Base-by-base conservation (phyloP, 1,140 invertebrate species). In the Hyles euphorbiae region DNA sequence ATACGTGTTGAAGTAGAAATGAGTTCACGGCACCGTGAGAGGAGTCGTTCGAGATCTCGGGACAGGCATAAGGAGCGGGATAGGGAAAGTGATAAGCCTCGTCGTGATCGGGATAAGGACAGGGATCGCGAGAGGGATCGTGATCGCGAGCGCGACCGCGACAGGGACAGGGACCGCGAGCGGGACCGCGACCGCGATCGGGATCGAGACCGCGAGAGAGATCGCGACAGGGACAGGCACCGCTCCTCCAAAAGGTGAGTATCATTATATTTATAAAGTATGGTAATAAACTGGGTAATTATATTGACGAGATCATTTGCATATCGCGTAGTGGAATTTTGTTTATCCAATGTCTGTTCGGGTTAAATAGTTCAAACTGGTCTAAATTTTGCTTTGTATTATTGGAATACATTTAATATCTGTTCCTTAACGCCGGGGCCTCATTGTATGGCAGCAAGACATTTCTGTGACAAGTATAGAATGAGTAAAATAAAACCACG, bases 181-280 rank as follows among this genome's bases (percentile, higher is more conserved):
- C 70, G 86, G 11, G 73, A 77, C 9, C 61, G 73, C 0, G 70
- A 72, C 54, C 57, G 71, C 11, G 83, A 80, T 7, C 77, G 89
- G 5, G 89, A 72, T 56, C 57, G 71, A 22, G 83, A 80, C 7
- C 77, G 89, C 4, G 89, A 90, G 32, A 69, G 90, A 46, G 90
- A 91, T 22, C 70, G 89, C 3, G 83, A 89, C 53, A 76, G 90
- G 6, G 87, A 90, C 53, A 64, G 83, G n/a, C 87, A 90, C 40
- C 81, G 89, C 10, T 40, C 36, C 0, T 87, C 72, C 60, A 91
- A 81, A 66, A 88, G 77, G 90, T 89, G 52, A 56, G 36, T 40
- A 5, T 8, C 8, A 40, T 40, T 40, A 40, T 40, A 40, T 40
- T 8, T 2, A 40, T 5, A 22, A 22, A 22, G 22, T 22, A 22